phyloP scores from a whole-genome alignment of 2,888 invertebrate genomes.

The Macrosoma leucophasiata region DNA sequence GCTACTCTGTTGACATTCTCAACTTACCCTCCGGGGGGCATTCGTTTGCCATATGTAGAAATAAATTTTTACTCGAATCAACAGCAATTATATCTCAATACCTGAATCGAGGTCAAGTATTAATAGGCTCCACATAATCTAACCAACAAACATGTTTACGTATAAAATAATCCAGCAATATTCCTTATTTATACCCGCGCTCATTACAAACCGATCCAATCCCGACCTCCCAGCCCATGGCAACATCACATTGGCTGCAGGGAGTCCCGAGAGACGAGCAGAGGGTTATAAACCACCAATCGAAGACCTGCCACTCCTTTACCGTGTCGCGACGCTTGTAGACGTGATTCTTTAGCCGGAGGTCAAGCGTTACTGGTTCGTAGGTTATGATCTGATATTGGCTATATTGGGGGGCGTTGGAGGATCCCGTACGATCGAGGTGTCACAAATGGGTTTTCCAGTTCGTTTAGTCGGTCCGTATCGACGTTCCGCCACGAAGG shows the following conservation, averaged over 20 bases:
- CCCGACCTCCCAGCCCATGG: slow-evolving; percentile 35
- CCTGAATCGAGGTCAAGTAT: too few relatives aligned
- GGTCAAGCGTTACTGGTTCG: slow-evolving; percentile 21
- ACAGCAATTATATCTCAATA: too few relatives aligned
- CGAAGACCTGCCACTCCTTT: slow-evolving; percentile 24
- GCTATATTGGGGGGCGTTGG: slow-evolving; percentile 44
- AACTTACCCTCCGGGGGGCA: too few relatives aligned
- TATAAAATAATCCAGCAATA: too few relatives aligned
- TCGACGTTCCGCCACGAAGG: slow-evolving; percentile 19
- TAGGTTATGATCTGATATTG: slow-evolving; percentile 53
- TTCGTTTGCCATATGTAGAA: too few relatives aligned
- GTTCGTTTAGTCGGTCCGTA: slow-evolving; percentile 27
- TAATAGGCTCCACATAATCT: too few relatives aligned
- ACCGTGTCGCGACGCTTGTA: background rate
- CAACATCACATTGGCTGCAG: slow-evolving; percentile 48
- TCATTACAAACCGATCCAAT: slow-evolving; percentile 59
- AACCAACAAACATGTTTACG: too few relatives aligned
- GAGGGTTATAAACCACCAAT: slow-evolving; percentile 37
- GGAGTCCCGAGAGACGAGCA: slow-evolving; percentile 47
- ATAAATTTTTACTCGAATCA: too few relatives aligned
- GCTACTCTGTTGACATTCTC: too few relatives aligned
- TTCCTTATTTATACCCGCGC: slow-evolving; percentile 60
- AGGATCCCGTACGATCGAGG: slow-evolving; percentile 28
- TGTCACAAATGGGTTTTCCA: slow-evolving; percentile 32
- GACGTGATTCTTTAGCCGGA: slow-evolving; percentile 8